Conservation (phyloP, 2,888 invertebrate species). For the Pedicia rivosa region DNA sequence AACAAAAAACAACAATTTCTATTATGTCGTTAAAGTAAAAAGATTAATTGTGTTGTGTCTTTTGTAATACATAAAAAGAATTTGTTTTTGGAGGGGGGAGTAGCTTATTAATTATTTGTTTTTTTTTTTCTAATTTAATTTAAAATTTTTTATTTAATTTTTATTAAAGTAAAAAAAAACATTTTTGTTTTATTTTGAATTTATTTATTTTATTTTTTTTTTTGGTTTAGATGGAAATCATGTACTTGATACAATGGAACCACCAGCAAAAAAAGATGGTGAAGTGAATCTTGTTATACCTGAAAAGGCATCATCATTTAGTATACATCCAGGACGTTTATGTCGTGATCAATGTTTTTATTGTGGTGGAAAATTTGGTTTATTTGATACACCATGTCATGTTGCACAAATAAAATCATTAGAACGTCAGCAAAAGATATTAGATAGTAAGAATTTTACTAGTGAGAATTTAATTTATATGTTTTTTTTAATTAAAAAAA, state of each 20-base stretch:
- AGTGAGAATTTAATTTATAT: no score
- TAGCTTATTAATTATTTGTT: neutral
- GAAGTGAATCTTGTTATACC: slow-evolving; percentile 54
- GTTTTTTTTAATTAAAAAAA: no score
- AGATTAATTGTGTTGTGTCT: no score
- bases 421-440: slow-evolving; percentile 65
- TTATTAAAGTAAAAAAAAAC: no score
- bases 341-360: slow-evolving; percentile 78
- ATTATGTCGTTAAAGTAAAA: no score
- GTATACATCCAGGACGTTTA: slow-evolving; percentile 65
- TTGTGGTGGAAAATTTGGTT: slow-evolving; percentile 74
- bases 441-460: slow-evolving; percentile 43
- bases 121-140: neutral
- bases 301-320: slow-evolving; percentile 76
- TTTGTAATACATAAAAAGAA: no score
- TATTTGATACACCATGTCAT: slow-evolving; percentile 75
- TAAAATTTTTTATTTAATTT: no score
- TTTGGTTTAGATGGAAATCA: neutral
- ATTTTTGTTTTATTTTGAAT: no score
- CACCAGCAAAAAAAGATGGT: slow-evolving; percentile 16
- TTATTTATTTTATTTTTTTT: neutral
- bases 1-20: no score
- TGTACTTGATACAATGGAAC: slow-evolving; percentile 4
- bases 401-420: slow-evolving; percentile 71
- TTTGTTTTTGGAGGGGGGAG: no score